Percentiles rank a stretch among this genome's conserved stretches.
phyloP scores from a whole-genome alignment of 2,113 vertebrate species.

The Otis tarda region DNA sequence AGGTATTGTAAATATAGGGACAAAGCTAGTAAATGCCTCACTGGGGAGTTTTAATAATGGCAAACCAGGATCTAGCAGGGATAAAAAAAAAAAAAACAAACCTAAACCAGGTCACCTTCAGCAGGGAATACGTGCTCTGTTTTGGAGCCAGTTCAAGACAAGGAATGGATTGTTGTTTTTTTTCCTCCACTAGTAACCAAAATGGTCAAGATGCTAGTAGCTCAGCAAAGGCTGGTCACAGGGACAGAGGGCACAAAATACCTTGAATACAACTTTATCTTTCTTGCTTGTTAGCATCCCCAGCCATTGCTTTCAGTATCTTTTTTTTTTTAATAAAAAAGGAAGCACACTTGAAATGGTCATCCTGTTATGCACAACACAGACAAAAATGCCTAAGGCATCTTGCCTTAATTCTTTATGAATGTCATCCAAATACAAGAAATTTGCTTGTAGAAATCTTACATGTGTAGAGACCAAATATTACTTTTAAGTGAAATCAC shows the following conservation, averaged over 20 bases:
- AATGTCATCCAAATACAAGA: neutral
- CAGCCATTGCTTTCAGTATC: neutral
- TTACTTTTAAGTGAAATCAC: neutral
- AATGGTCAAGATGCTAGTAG: neutral
- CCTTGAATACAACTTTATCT: neutral
- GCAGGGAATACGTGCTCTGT: neutral
- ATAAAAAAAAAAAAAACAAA: neutral
- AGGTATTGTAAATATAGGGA: conserved; percentile 67
- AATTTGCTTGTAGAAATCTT: neutral
- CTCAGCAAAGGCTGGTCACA: neutral
- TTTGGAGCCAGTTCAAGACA: neutral
- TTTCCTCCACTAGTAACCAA: neutral
- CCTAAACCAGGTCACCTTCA: neutral
- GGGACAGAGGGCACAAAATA: neutral
- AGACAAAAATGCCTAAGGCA: neutral
- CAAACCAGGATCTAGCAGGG: neutral
- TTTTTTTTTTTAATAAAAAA: neutral
- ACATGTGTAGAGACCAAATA: neutral
- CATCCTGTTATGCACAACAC: neutral
- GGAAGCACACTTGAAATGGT: neutral
- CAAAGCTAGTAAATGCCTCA: conserved; percentile 46
- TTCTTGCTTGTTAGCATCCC: neutral
- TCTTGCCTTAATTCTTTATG: neutral
- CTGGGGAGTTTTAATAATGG: neutral
- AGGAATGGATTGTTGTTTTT: neutral